Evolutionary conservation across 2,797 vertebrate genomes (phyloP), one percentile per base, ranked within the genome.

Genomic region (Tolypeutes matacus): DNA sequence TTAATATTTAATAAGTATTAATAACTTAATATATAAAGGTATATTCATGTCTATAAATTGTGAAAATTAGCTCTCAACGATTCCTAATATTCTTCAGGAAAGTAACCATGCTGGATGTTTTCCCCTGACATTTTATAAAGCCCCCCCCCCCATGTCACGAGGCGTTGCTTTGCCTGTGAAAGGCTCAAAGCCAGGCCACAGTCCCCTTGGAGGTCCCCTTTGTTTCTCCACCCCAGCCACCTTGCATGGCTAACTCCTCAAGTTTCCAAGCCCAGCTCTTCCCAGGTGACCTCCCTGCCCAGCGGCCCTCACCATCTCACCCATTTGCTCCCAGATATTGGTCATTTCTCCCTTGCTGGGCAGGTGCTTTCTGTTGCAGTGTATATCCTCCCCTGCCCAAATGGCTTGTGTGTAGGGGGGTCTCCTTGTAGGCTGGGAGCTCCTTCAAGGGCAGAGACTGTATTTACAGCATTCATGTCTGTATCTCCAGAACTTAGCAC

Each of bases 11-110:
- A n/a, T n/a, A n/a, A n/a, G n/a, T n/a, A n/a, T 39, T 42, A 70
- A 75, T 51, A 67, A 90, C 64, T 67, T 91, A 76, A 29, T 60
- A 34, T 27, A n/a, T 31, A 88, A 92, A 94, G 15, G 23, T 18
- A n/a, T 64, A 36, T 60, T 84, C 20, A 70, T 60, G 17, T 91
- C 49, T 14, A 34, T 5, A 70, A 31, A 58, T 27, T 81, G 17
- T 67, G 12, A 70, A 88, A 70, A 73, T 20, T 21, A 75, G 15
- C 12, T 67, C 49, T 39, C 89, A 94, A 39, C 39, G 64, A 92
- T 51, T 39, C 21, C 36, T 34, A n/a, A 49, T 29, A 56, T 88
- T 92, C 34, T 76, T 60, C 0, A 51, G 23, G 64, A 65, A 89
- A 85, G 36, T n/a, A 69, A 51, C 4, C 18, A 84, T 42, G 3